A percentile compares a stretch with the other conserved stretches of the same genome.
Conservation (phyloP, 2,113 vertebrate genomes). For the Aplodontia rufa region DNA sequence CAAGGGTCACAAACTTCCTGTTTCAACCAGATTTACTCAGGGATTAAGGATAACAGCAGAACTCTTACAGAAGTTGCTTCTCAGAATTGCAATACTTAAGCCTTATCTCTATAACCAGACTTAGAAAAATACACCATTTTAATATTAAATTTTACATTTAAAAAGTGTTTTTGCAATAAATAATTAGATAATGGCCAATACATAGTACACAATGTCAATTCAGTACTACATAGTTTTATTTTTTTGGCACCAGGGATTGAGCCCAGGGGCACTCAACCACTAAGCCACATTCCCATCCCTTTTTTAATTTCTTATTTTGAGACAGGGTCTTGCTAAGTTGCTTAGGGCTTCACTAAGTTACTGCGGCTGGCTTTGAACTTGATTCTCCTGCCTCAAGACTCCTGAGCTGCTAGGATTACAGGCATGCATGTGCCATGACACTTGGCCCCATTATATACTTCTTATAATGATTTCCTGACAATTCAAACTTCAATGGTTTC, state of each 20-base stretch:
- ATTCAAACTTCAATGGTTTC: neutral
- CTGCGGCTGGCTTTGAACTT: too few relatives aligned
- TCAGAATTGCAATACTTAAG: neutral
- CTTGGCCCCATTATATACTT: too few relatives aligned
- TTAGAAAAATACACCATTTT: neutral
- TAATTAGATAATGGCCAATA: neutral
- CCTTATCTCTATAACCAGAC: neutral
- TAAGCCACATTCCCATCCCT: too few relatives aligned
- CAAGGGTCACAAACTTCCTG: neutral
- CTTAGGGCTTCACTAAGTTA: too few relatives aligned
- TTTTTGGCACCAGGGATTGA: too few relatives aligned
- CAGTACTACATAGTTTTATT: neutral
- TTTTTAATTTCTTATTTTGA: too few relatives aligned
- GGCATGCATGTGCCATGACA: too few relatives aligned
- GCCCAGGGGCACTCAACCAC: too few relatives aligned
- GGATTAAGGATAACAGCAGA: neutral
- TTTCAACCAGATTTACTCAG: neutral
- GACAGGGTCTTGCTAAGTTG: too few relatives aligned
- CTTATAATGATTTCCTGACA: constrained; percentile 31
- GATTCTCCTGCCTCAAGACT: too few relatives aligned
- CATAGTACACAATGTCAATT: neutral
- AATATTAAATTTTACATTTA: neutral
- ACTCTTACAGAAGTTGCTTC: neutral
- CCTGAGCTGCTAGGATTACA: too few relatives aligned
- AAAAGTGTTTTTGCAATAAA: neutral